These are phyloP conservation scores for Piprites chloris DNA, from an alignment of 2,113 vertebrate species.

Conservation along the genomic window DNA sequence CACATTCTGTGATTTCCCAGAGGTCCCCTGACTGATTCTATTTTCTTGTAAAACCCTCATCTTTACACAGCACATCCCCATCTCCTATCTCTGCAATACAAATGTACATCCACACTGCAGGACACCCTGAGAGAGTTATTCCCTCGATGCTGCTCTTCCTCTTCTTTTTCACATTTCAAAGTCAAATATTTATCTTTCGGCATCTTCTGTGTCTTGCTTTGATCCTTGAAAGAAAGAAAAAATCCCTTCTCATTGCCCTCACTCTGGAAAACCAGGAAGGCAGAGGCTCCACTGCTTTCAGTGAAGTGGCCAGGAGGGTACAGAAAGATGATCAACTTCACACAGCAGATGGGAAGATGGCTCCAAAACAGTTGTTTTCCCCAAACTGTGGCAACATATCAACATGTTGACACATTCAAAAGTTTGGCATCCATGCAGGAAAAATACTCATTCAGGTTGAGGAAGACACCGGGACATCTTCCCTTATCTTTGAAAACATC, in stretches of 20 bases:
- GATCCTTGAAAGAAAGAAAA: neutral
- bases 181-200: slow-evolving; percentile 38
- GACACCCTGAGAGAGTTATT: neutral
- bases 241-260: neutral
- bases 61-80: slow-evolving; percentile 1
- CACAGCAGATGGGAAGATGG: neutral
- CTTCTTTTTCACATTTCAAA: slow-evolving; percentile 18
- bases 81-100: neutral
- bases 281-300: neutral
- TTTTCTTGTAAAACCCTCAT: slow-evolving; percentile 30
- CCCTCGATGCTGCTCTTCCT: neutral
- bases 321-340: neutral
- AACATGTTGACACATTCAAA: neutral
- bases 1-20: slow-evolving; percentile 70
- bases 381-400: neutral
- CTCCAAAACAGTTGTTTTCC: neutral
- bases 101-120: neutral
- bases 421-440: neutral
- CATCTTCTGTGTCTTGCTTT: neutral
- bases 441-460: neutral
- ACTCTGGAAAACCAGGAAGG: neutral
- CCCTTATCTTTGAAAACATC: neutral
- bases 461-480: neutral
- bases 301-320: neutral
- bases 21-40: slow-evolving; percentile 19